Percentiles rank a stretch among this genome's conserved stretches.
These are phyloP conservation scores for Aurelia aurita DNA, from an alignment of 30 jellyfish, hydroid and myxozoan species.

Conservation along the genomic window DNA sequence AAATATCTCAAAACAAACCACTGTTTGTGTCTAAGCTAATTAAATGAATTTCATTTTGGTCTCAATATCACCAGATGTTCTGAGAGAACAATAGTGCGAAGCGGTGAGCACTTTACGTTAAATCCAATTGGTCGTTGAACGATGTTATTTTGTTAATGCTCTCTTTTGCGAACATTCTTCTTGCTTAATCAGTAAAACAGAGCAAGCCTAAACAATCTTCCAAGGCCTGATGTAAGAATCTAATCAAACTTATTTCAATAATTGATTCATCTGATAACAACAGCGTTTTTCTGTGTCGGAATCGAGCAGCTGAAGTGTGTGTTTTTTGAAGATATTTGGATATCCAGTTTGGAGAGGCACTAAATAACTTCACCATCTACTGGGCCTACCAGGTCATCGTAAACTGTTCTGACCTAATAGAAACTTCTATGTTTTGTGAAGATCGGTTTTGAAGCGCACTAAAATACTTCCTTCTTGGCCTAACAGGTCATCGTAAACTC, in stretches of 20 bases:
- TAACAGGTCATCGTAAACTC: no score
- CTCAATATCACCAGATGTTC: slow-evolving; percentile 11
- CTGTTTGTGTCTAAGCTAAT: slow-evolving; percentile 1
- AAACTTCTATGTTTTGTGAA: no score
- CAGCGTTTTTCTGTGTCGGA: neutral
- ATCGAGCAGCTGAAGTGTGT: neutral
- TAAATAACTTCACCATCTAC: no score
- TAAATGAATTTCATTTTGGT: neutral
- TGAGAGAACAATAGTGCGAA: slow-evolving; percentile 1
- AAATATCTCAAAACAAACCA: no score
- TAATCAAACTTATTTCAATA: neutral
- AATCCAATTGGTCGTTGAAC: slow-evolving; percentile 18
- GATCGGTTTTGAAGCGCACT: no score
- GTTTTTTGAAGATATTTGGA: neutral
- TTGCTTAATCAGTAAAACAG: slow-evolving; percentile 13
- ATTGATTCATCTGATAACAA: neutral
- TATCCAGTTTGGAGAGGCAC: neutral
- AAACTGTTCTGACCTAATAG: no score
- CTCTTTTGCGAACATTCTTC: neutral
- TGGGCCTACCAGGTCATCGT: no score
- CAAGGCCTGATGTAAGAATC: neutral
- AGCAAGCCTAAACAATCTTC: slow-evolving; percentile 5
- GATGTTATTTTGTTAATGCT: slow-evolving; percentile 14
- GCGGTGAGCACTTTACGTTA: neutral
- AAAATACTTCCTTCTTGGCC: no score